Evolutionary conservation across 2,113 vertebrate species (phyloP).

Genomic region (Coryphaenoides rupestris): DNA sequence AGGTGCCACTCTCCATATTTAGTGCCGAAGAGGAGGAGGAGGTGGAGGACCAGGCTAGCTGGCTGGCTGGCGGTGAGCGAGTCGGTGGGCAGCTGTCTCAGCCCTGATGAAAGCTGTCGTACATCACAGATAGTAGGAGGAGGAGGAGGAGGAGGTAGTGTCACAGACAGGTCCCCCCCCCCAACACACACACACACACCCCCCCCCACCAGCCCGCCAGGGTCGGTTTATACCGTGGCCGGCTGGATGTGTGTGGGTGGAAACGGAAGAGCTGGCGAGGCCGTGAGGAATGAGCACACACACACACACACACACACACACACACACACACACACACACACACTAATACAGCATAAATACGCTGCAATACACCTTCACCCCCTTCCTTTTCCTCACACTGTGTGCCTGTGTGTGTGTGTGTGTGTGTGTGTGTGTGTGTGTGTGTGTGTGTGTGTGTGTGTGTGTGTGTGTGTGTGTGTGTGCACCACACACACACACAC

Average conservation of each 20-base stretch:
- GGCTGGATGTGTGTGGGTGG: conserved; percentile 22
- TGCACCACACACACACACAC: conserved; percentile 9
- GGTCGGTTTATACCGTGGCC: conserved; percentile 8
- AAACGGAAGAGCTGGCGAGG: conserved; percentile 14
- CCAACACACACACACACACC: background rate
- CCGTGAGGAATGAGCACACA: conserved; percentile 25
- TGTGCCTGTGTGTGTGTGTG: background rate
- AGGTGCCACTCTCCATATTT: conserved; percentile 2
- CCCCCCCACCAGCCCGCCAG: conserved; percentile 1
- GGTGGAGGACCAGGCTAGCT: background rate
- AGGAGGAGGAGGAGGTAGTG: background rate
- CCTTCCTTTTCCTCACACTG: no score
- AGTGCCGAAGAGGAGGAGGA: background rate
- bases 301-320: background rate
- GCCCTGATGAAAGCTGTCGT: background rate
- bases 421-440: background rate
- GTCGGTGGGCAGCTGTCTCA: background rate
- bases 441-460: background rate
- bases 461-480: background rate
- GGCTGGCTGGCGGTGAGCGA: no score
- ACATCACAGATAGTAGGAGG: no score
- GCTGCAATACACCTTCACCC: no score
- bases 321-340: no score
- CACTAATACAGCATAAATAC: no score
- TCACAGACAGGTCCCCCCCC: conserved; percentile 8